These are phyloP conservation scores for Polydrusus pterygomalis DNA, from an alignment of 2,888 invertebrate species.

Conservation along the genomic window DNA sequence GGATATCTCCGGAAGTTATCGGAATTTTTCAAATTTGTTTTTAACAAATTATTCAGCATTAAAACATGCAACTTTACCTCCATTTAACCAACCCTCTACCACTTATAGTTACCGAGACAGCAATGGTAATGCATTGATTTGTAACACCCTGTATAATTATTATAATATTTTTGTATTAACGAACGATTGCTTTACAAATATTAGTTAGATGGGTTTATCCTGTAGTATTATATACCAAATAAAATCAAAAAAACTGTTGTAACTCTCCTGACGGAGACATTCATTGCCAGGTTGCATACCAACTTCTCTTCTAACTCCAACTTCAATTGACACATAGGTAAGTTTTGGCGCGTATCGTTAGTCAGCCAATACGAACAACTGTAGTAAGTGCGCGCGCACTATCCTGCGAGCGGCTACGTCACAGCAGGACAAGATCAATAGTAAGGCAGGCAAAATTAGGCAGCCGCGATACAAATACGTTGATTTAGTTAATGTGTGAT, in stretches of 20 bases:
- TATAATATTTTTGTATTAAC: too few relatives aligned
- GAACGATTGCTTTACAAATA: too few relatives aligned
- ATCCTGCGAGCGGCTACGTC: conserved; percentile 62
- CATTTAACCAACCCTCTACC: too few relatives aligned
- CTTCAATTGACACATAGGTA: conserved; percentile 63
- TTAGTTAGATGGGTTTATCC: too few relatives aligned
- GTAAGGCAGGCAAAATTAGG: conserved; percentile 53
- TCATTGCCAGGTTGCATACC: conserved; percentile 24
- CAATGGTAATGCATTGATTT: too few relatives aligned
- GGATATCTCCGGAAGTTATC: too few relatives aligned
- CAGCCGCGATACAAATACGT: conserved; percentile 57
- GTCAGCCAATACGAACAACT: conserved; percentile 62
- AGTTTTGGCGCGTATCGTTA: conserved; percentile 67
- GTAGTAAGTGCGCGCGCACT: conserved; percentile 62
- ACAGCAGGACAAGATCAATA: conserved; percentile 67
- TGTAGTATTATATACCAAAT: too few relatives aligned
- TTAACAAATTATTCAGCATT: too few relatives aligned
- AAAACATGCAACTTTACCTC: too few relatives aligned
- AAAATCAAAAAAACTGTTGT: background rate
- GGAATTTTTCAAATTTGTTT: too few relatives aligned
- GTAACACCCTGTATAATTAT: too few relatives aligned
- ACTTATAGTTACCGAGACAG: too few relatives aligned
- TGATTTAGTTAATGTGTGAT: conserved; percentile 78
- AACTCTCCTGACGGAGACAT: background rate
- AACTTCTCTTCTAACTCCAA: conserved; percentile 39